Evolutionary conservation across 2,888 invertebrate genomes (phyloP), one percentile per base, ranked within the genome.

Genomic region (Lithophane semibrunnea): DNA sequence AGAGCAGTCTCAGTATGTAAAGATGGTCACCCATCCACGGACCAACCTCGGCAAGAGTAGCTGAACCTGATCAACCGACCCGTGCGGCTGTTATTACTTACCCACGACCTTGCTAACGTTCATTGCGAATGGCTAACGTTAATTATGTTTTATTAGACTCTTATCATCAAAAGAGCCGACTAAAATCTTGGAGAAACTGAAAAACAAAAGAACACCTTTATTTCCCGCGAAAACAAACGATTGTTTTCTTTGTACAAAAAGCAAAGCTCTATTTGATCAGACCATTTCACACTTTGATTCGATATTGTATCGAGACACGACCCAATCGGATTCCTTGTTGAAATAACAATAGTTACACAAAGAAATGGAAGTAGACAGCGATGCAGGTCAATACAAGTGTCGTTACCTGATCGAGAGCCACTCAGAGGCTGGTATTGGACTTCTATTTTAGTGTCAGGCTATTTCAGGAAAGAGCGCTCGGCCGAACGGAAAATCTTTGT

Each of bases 361-460:
- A 63, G 49, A 63, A 60, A 68, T 79, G 18, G 74, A 79, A 68
- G 60, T 44, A 79, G 56, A 79, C 49, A 67, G 64, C 58, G 61
- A 54, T 77, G 79, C 81, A 87, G 82, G 82, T 86, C 87, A 84
- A 88, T 83, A 81, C 56, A 71, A 58, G 71, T 56, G 49, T 49
- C 63, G 79, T 84, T 75, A 80, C 77, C 79, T 79, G 79, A 80
- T 80, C 77, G 79, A 82, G 81, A 86, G 81, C 74, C 87, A 79
- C 85, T 75, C 75, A 74, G 29, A 64, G 72, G 16, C 77, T 67
- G 67, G 81, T 91, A 89, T 91, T 90, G 88, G 86, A 90, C 83
- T 88, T 91, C 90, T 91, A 92, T 92, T 91, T 90, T 81, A 85
- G 89, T 78, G 80, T 37, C 75, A 70, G 52, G 78, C 73, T 91